phyloP scores from a whole-genome alignment of 2,888 invertebrate species.

The Eupithecia abbreviata region DNA sequence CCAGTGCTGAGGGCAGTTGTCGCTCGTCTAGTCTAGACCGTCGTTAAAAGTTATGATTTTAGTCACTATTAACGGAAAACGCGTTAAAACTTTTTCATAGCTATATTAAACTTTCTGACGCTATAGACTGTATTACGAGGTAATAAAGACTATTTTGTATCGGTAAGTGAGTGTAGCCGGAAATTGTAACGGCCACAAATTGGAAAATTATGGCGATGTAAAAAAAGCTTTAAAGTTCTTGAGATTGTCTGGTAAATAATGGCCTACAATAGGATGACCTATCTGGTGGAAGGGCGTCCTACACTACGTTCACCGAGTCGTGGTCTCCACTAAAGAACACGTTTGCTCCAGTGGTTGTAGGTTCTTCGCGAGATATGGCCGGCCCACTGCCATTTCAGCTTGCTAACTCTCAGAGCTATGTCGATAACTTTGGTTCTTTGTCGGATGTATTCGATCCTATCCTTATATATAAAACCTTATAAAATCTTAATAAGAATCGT shows the following conservation, averaged over 20 bases:
- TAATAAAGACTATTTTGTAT: conserved; percentile 19
- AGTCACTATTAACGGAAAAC: conserved; percentile 54
- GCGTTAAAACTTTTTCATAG: conserved; percentile 45
- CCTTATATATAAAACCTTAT: no score
- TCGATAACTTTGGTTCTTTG: no score
- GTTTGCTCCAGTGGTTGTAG: no score
- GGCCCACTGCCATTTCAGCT: no score
- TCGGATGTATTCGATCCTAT: no score
- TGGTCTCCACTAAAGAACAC: no score
- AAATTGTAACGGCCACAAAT: conserved; percentile 7
- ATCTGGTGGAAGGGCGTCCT: no score
- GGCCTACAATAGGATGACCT: no score
- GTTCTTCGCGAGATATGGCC: no score
- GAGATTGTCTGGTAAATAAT: conserved; percentile 2
- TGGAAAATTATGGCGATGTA: conserved; percentile 25
- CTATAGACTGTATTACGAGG: conserved; percentile 15
- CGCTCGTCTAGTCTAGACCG: conserved; percentile 13
- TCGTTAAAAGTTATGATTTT: conserved; percentile 42
- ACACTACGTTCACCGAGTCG: no score
- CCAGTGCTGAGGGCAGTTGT: not conserved
- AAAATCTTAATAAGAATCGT: no score
- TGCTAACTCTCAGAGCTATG: no score
- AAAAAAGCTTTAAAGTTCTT: conserved; percentile 5
- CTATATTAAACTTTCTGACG: conserved; percentile 11
- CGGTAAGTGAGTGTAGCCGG: conserved; percentile 7